Evolutionary conservation across 2,113 vertebrate species (phyloP).

Genomic region (Falcunculus frontatus): DNA sequence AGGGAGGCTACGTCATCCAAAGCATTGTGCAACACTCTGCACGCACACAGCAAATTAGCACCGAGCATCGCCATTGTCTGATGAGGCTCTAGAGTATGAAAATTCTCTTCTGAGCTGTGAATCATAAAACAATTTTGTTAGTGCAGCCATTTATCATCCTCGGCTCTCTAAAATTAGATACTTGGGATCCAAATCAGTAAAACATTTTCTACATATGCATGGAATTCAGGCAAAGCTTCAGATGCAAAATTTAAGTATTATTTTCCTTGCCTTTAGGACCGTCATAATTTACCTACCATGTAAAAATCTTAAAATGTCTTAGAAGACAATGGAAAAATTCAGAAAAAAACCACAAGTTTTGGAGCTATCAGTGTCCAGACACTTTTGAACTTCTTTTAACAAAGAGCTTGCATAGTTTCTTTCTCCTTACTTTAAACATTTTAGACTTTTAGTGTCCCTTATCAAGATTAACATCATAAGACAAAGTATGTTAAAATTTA

Average conservation of each 20-base stretch:
- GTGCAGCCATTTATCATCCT: not conserved
- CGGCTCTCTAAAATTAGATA: constrained; percentile 15
- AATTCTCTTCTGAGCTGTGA: not conserved
- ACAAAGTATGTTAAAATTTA: not conserved
- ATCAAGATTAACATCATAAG: not conserved
- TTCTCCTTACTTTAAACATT: not conserved
- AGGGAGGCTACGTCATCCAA: not conserved
- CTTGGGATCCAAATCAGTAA: not conserved
- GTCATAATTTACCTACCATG: not conserved
- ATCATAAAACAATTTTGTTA: not conserved
- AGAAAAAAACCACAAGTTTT: not conserved
- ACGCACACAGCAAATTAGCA: not conserved
- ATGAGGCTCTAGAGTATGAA: not conserved
- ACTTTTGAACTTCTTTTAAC: not conserved
- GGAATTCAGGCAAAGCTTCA: not conserved
- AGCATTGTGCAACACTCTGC: not conserved
- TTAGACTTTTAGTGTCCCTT: not conserved
- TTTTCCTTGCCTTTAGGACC: constrained; percentile 1
- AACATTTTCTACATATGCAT: not conserved
- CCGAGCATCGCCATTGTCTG: not conserved
- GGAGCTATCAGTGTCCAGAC: not conserved
- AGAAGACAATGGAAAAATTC: not conserved
- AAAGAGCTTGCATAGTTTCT: not conserved
- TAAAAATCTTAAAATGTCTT: not conserved
- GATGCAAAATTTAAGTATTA: not conserved